These are phyloP conservation scores for Subacronicta megacephala DNA, from an alignment of 2,888 invertebrate species.

Conservation along the genomic window DNA sequence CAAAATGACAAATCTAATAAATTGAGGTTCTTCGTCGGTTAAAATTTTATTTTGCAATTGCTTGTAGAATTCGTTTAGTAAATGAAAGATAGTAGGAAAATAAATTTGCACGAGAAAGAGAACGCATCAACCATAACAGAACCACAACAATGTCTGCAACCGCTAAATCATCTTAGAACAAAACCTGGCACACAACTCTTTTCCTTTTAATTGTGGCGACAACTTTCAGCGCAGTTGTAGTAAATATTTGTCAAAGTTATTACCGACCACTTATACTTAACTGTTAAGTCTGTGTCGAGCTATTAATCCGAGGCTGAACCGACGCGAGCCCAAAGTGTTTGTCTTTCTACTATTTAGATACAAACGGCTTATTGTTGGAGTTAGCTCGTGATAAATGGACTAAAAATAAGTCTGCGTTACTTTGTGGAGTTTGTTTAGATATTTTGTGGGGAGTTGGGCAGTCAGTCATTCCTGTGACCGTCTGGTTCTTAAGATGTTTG, in stretches of 20 bases:
- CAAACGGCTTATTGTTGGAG: slow-evolving; percentile 29
- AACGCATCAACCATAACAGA: no score
- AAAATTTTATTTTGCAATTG: no score
- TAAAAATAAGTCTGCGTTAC: slow-evolving; percentile 12
- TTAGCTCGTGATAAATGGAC: slow-evolving; percentile 36
- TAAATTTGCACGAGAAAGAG: no score
- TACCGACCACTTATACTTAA: slow-evolving; percentile 56
- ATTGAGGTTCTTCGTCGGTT: no score
- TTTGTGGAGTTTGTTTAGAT: slow-evolving; percentile 1
- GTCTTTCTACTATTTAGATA: slow-evolving; percentile 42
- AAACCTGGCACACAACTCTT: not conserved
- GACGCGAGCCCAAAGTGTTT: slow-evolving; percentile 35
- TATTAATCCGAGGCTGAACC: slow-evolving; percentile 50
- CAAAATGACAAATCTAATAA: no score
- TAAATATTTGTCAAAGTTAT: slow-evolving; percentile 57
- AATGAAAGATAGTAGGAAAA: no score
- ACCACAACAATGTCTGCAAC: no score
- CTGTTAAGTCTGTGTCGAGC: slow-evolving; percentile 38
- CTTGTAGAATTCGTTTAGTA: no score
- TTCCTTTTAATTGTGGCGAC: slow-evolving; percentile 12
- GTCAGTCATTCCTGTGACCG: not conserved
- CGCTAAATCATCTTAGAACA: not conserved
- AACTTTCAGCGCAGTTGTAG: slow-evolving; percentile 14
- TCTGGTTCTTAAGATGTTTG: not conserved
- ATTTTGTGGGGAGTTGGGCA: not conserved